Evolutionary conservation across 2,888 invertebrate genomes (phyloP).

Genomic region (Tetranychus piercei): DNA sequence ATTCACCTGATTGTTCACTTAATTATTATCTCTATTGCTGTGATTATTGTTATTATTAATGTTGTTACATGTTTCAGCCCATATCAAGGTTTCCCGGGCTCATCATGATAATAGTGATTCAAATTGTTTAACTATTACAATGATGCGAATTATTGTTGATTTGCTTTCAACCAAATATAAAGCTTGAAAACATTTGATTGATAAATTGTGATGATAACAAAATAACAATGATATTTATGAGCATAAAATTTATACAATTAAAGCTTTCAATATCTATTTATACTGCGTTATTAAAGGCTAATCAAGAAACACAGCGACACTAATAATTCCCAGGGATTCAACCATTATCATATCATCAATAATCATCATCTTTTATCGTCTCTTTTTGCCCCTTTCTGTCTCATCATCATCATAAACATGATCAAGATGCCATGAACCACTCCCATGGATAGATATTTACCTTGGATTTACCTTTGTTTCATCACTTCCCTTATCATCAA

Average conservation of each 20-base stretch:
- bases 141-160: background rate
- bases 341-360: background rate
- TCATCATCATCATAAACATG: background rate
- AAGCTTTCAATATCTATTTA: no score
- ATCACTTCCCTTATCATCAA: background rate
- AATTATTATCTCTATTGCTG: background rate
- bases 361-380: background rate
- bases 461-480: background rate
- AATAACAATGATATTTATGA: background rate
- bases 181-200: no score
- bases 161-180: no score
- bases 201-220: no score
- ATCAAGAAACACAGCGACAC: background rate
- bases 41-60: background rate
- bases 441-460: background rate
- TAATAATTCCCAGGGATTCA: background rate
- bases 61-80: background rate
- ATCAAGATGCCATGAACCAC: background rate
- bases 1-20: background rate
- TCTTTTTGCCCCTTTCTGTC: background rate
- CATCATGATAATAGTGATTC: background rate
- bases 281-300: background rate
- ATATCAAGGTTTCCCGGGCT: constrained; percentile 1
- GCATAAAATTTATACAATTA: background rate
- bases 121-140: background rate